Evolutionary conservation across 2,113 vertebrate genomes (phyloP), one percentile per base, ranked within the genome.

Genomic region (Coryphaenoides rupestris): DNA sequence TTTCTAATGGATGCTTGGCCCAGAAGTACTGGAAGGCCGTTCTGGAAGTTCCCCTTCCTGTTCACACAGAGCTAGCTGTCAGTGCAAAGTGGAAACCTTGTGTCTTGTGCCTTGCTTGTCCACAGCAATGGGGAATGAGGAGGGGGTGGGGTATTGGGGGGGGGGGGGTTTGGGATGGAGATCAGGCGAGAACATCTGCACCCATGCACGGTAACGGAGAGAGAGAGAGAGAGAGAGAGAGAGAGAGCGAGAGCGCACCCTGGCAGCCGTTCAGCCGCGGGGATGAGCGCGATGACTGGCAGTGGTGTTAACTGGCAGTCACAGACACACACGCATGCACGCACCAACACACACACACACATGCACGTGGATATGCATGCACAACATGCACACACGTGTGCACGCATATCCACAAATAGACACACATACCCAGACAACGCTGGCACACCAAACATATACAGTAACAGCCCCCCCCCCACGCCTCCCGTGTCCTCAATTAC

Each of bases 241-340:
- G 70, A 90, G 40, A 83, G 84, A 90, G 85, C 86, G n/a, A n/a
- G n/a, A n/a, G n/a, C n/a, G 82, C 88, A 81, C 54, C 10, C 0
- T 84, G 87, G 91, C 95, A 97, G 95, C 94, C 96, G 94, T 93
- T 95, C 91, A 90, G 91, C 92, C 95, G 90, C 87, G 80, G 82
- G 89, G 90, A 92, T 78, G 64, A 78, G 84, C 91, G 88, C 84
- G 88, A 92, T 92, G 33, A 93, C 92, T 50, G 47, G 47, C 15
- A 16, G 47, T 91, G 92, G 91, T 94, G 93, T 92, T 88, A 90
- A 95, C 81, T 80, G 90, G 87, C 91, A 74, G 63, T 65, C 17
- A 45, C 86, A 89, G 91, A 90, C 89, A 87, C 54, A 33, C 46
- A 52, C 65, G 45, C 40, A 52, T 55, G n/a, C n/a, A 33, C 60